These are phyloP conservation scores for Cheilosia variabilis DNA, from an alignment of 2,888 invertebrate species.

Conservation along the genomic window DNA sequence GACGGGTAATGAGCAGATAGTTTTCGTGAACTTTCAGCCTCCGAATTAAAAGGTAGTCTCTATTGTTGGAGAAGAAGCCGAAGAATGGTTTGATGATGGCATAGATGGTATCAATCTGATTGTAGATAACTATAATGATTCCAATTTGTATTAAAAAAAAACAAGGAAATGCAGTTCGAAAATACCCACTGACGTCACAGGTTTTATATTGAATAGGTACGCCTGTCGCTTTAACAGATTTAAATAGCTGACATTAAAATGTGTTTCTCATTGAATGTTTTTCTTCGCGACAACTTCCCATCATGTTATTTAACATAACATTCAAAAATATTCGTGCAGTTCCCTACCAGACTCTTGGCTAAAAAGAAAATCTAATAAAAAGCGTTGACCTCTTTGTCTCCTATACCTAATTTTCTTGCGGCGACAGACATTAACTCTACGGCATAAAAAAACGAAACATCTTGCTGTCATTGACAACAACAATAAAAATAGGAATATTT, in stretches of 20 bases:
- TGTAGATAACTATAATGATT: no score
- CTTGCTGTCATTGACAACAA: constrained; percentile 19
- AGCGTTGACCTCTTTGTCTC: constrained; percentile 8
- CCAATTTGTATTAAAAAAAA: no score
- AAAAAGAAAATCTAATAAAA: not conserved
- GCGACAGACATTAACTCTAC: constrained; percentile 45
- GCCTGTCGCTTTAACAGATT: no score
- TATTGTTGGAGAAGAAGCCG: constrained; percentile 2
- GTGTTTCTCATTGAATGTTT: not conserved
- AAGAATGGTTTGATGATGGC: constrained; percentile 7
- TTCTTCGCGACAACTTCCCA: no score
- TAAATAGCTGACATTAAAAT: no score
- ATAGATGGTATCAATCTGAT: not conserved
- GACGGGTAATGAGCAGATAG: constrained; percentile 46
- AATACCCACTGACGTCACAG: no score
- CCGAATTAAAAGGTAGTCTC: not conserved
- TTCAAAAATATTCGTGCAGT: no score
- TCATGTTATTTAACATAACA: no score
- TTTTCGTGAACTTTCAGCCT: constrained; percentile 26
- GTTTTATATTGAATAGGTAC: no score
- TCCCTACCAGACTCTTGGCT: no score
- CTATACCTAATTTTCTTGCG: constrained; percentile 24
- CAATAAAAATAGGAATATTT: constrained; percentile 5
- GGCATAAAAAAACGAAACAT: constrained; percentile 13
- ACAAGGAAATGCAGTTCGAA: no score